phyloP scores from a whole-genome alignment of 1,140 invertebrate genomes.

The Littorina saxatilis region DNA sequence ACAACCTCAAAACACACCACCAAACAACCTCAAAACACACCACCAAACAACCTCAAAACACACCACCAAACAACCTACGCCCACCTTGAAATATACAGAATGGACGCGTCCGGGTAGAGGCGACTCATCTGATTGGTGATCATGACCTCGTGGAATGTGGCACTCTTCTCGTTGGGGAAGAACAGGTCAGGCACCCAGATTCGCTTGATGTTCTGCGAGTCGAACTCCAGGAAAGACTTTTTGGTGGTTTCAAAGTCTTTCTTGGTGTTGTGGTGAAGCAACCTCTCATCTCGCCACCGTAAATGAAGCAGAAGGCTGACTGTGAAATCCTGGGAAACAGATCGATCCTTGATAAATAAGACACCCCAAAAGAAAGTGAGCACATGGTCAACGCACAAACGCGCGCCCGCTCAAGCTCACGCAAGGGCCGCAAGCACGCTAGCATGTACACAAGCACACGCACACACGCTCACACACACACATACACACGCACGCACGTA shows the following conservation, averaged over 20 bases:
- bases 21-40: conserved; percentile 4
- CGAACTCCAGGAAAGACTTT: conserved; percentile 59
- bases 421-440: background rate
- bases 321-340: conserved; percentile 60
- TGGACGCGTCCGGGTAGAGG: conserved; percentile 70
- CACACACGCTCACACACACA: background rate
- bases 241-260: conserved; percentile 49
- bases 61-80: background rate
- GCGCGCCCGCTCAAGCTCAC: background rate
- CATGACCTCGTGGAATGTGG: conserved; percentile 75
- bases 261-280: conserved; percentile 60
- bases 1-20: background rate
- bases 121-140: conserved; percentile 76
- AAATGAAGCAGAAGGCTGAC: conserved; percentile 60
- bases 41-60: background rate
- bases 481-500: background rate
- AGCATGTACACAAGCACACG: background rate
- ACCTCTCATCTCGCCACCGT: conserved; percentile 58
- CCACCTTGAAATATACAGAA: conserved; percentile 76
- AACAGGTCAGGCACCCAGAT: conserved; percentile 77
- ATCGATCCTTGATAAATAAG: background rate
- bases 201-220: conserved; percentile 66
- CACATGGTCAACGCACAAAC: background rate
- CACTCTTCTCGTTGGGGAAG: conserved; percentile 76
- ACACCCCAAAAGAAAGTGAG: background rate